These are phyloP conservation scores for Toxotes jaculatrix DNA, from an alignment of 2,113 vertebrate genomes.

Conservation along the genomic window DNA sequence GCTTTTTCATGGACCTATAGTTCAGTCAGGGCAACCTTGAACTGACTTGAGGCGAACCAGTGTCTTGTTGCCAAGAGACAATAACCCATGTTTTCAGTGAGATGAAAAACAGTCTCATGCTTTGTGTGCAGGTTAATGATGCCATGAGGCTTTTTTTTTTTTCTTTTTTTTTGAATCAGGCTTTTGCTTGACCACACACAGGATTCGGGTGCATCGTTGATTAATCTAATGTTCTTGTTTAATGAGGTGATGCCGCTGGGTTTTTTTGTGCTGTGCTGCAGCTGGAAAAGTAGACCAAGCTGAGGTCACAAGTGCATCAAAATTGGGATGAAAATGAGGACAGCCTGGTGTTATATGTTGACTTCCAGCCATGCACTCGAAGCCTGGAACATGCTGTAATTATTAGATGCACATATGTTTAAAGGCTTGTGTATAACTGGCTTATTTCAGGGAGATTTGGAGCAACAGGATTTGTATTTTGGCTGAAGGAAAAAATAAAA, in stretches of 20 bases:
- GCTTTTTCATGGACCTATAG: background rate
- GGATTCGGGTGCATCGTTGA: conserved; percentile 31
- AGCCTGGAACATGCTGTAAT: conserved; percentile 26
- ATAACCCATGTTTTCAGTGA: conserved; percentile 4
- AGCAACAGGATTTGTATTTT: conserved; percentile 29
- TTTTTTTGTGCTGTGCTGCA: conserved; percentile 56
- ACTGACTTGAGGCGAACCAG: conserved; percentile 33
- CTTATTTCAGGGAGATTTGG: conserved; percentile 4
- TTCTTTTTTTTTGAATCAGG: background rate
- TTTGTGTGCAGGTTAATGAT: conserved; percentile 33
- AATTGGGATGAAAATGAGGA: conserved; percentile 39
- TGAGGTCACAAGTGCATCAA: conserved; percentile 51
- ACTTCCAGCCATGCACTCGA: background rate
- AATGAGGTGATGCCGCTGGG: conserved; percentile 61
- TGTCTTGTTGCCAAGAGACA: conserved; percentile 32
- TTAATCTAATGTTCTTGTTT: conserved; percentile 52
- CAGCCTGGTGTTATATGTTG: conserved; percentile 44
- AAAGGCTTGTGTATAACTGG: background rate
- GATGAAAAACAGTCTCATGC: background rate
- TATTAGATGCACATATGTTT: background rate
- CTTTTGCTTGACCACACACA: conserved; percentile 39
- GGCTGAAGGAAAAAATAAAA: conserved; percentile 19
- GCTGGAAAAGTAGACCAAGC: conserved; percentile 46
- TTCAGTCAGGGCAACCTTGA: background rate
- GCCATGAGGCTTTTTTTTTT: background rate